Evolutionary conservation across 2,797 vertebrate species (phyloP).

Genomic region (Brachyalestes nurse): DNA sequence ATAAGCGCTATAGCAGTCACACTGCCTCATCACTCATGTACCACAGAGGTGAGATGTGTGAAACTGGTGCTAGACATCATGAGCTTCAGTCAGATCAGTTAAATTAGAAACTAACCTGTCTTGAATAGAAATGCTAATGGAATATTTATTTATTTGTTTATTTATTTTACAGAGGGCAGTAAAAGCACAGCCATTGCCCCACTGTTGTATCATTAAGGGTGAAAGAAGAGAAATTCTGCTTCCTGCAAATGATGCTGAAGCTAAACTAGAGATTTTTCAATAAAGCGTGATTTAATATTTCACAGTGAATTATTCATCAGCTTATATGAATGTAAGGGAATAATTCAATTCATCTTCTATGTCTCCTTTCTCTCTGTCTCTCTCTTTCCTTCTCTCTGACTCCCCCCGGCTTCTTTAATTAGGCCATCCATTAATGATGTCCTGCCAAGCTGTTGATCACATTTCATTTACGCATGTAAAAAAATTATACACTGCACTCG

Average conservation of each 20-base stretch:
- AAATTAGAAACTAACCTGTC: no score
- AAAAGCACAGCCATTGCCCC: neutral
- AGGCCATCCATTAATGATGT: constrained; percentile 7
- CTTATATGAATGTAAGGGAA: constrained; percentile 32
- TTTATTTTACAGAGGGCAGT: constrained; percentile 8
- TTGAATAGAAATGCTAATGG: neutral
- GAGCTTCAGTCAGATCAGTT: no score
- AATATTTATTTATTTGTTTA: neutral
- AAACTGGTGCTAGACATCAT: no score
- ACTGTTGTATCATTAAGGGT: neutral
- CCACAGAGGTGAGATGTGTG: no score
- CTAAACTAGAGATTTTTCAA: constrained; percentile 23
- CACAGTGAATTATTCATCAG: constrained; percentile 48
- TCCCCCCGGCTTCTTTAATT: constrained; percentile 10
- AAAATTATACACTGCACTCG: neutral
- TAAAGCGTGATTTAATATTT: constrained; percentile 36
- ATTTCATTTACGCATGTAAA: neutral
- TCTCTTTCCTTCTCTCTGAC: neutral
- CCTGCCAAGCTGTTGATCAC: constrained; percentile 12
- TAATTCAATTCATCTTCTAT: constrained; percentile 15
- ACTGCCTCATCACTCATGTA: no score
- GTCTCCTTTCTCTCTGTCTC: neutral
- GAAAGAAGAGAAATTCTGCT: neutral
- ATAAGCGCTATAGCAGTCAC: no score
- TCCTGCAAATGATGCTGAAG: neutral